Percentiles rank a stretch among this genome's conserved stretches.
These are phyloP conservation scores for Dicyrtomina minuta DNA, from an alignment of 2,888 invertebrate species.

Conservation along the genomic window DNA sequence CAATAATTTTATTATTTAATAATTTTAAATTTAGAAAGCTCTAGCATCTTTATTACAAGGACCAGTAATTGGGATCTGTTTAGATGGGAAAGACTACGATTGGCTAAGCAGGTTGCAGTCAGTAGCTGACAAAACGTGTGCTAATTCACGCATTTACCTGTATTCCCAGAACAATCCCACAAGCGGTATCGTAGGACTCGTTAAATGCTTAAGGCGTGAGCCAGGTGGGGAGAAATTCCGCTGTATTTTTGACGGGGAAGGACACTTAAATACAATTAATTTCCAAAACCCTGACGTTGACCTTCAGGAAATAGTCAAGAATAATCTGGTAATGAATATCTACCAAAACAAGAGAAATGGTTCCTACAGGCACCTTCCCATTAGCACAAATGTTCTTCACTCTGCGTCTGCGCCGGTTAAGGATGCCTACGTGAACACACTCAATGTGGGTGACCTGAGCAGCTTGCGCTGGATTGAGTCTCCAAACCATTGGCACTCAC, in stretches of 20 bases:
- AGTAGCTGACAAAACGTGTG: slow-evolving; percentile 55
- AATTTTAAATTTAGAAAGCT: too few relatives aligned
- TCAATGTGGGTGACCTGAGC: too few relatives aligned
- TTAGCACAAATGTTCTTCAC: too few relatives aligned
- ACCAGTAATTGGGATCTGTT: background rate
- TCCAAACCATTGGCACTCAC: too few relatives aligned
- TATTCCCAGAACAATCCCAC: slow-evolving; percentile 64
- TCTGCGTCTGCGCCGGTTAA: slow-evolving; percentile 62
- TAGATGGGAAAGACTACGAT: slow-evolving; percentile 58
- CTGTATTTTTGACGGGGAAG: slow-evolving; percentile 56
- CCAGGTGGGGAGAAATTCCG: slow-evolving; percentile 73
- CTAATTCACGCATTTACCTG: slow-evolving; percentile 12
- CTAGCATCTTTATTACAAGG: too few relatives aligned
- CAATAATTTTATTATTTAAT: too few relatives aligned
- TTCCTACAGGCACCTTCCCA: too few relatives aligned
- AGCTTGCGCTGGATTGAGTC: too few relatives aligned
- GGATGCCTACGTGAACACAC: slow-evolving; percentile 54
- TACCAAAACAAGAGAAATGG: too few relatives aligned
- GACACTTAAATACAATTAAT: too few relatives aligned
- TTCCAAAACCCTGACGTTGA: slow-evolving; percentile 67
- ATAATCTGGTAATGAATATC: too few relatives aligned
- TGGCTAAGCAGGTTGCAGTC: slow-evolving; percentile 82
- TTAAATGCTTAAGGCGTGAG: slow-evolving; percentile 84
- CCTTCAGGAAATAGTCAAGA: too few relatives aligned
- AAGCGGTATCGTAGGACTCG: slow-evolving; percentile 81